Percentiles rank a stretch among this genome's conserved stretches.
Evolutionary conservation across 1,140 invertebrate genomes (phyloP).

Genomic region (Ceratosolen solmsi): DNA sequence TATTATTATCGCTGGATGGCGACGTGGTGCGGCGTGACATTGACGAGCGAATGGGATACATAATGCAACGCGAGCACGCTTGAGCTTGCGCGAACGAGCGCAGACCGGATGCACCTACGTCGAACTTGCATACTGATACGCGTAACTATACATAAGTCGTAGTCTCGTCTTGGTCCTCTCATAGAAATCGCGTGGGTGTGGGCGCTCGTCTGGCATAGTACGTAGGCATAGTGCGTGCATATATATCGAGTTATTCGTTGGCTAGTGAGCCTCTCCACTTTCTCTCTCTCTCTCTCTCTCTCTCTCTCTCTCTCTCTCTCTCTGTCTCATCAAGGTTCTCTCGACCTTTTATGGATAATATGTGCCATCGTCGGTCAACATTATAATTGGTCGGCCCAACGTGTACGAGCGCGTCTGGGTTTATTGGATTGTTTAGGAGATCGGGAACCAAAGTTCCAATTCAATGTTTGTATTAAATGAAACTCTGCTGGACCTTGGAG

Average conservation of each 20-base stretch:
- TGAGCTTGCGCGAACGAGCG: constrained; percentile 60
- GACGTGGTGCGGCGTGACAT: constrained; percentile 53
- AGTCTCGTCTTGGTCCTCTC: constrained; percentile 52
- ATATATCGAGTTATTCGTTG: neutral
- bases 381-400: too few species aligned
- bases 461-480: too few species aligned
- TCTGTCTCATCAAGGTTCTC: too few species aligned
- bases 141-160: neutral
- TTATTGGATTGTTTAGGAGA: too few species aligned
- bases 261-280: neutral
- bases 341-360: too few species aligned
- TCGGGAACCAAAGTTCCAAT: too few species aligned
- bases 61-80: constrained; percentile 69
- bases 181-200: constrained; percentile 64
- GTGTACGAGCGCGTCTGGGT: too few species aligned
- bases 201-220: constrained; percentile 21
- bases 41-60: constrained; percentile 63
- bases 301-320: too few species aligned
- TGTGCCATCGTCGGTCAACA: too few species aligned
- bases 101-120: constrained; percentile 67
- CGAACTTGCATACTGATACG: constrained; percentile 69
- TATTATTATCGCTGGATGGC: constrained; percentile 61
- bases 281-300: too few species aligned
- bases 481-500: too few species aligned
- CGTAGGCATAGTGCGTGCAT: neutral